Percentiles rank a stretch among this genome's conserved stretches.
Conservation (phyloP, 2,797 vertebrate species). For the Danio kyathit region DNA sequence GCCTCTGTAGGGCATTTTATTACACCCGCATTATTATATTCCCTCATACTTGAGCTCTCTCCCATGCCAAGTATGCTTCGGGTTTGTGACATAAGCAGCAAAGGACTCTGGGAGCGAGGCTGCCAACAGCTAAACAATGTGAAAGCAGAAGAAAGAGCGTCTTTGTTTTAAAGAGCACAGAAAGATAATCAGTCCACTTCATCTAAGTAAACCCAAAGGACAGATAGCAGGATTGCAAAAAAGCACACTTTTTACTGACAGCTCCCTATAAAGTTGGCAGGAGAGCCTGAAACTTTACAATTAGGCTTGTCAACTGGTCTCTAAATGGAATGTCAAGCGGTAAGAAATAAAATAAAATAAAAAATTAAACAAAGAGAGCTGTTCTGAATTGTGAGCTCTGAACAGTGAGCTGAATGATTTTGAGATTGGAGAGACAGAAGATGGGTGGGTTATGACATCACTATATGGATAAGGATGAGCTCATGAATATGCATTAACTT, state of each 20-base stretch:
- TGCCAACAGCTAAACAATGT: constrained; percentile 33
- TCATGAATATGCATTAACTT: neutral
- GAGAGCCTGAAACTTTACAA: constrained; percentile 1
- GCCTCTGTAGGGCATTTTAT: constrained; percentile 31
- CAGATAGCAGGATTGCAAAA: constrained; percentile 6
- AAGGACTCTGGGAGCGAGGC: constrained; percentile 24
- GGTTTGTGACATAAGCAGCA: constrained; percentile 13
- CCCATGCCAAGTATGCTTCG: constrained; percentile 17
- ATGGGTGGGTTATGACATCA: neutral
- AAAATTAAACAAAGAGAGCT: constrained; percentile 7
- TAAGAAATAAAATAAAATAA: neutral
- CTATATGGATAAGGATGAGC: neutral
- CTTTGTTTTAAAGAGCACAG: constrained; percentile 50
- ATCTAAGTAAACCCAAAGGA: constrained; percentile 33
- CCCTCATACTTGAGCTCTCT: neutral
- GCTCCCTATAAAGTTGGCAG: neutral
- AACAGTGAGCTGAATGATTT: neutral
- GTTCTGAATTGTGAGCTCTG: neutral
- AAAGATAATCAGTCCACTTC: constrained; percentile 44
- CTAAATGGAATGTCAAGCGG: neutral
- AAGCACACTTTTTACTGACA: neutral
- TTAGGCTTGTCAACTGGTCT: constrained; percentile 2
- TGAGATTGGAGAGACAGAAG: neutral
- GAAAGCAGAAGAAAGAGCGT: constrained; percentile 22
- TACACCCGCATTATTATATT: neutral